Evolutionary conservation across 2,113 vertebrate genomes (phyloP).

Genomic region (Tupaia tana): DNA sequence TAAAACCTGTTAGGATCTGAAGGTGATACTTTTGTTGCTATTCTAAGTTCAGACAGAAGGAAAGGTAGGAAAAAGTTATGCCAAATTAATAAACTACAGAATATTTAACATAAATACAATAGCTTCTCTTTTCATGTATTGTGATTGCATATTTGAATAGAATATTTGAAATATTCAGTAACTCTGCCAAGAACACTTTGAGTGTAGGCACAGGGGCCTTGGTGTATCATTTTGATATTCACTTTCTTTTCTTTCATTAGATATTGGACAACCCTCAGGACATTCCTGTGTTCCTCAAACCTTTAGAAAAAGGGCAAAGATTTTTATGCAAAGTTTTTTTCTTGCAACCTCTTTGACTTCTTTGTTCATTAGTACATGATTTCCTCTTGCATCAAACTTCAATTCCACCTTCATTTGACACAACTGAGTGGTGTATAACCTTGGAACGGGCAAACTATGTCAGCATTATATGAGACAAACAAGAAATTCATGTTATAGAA

Average conservation of each 20-base stretch:
- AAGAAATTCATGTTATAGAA: slow-evolving; percentile 46
- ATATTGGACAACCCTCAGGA: not conserved
- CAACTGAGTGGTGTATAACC: not conserved
- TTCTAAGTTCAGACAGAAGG: not conserved
- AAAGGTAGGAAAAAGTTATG: not conserved
- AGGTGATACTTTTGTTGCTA: slow-evolving; percentile 43
- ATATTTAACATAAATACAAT: slow-evolving; percentile 39
- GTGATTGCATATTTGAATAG: not conserved
- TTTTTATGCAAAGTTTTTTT: slow-evolving; percentile 7
- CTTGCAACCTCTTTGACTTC: not conserved
- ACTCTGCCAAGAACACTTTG: slow-evolving; percentile 10
- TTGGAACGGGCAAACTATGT: not conserved
- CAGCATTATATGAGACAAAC: not conserved
- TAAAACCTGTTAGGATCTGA: slow-evolving; percentile 36
- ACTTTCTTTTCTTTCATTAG: not conserved
- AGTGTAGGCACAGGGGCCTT: not conserved
- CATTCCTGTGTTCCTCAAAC: not conserved
- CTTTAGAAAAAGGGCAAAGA: slow-evolving; percentile 19
- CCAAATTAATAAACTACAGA: slow-evolving; percentile 1
- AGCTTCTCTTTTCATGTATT: not conserved
- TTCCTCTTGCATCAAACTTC: slow-evolving; percentile 29
- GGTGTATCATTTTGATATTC: not conserved
- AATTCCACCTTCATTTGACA: slow-evolving; percentile 54
- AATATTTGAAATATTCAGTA: slow-evolving; percentile 22
- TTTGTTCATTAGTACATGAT: slow-evolving; percentile 49